Percentiles rank a stretch among this genome's conserved stretches.
These are phyloP conservation scores for Corythornis madagascariensis DNA, from an alignment of 2,113 vertebrate genomes.

Conservation along the genomic window DNA sequence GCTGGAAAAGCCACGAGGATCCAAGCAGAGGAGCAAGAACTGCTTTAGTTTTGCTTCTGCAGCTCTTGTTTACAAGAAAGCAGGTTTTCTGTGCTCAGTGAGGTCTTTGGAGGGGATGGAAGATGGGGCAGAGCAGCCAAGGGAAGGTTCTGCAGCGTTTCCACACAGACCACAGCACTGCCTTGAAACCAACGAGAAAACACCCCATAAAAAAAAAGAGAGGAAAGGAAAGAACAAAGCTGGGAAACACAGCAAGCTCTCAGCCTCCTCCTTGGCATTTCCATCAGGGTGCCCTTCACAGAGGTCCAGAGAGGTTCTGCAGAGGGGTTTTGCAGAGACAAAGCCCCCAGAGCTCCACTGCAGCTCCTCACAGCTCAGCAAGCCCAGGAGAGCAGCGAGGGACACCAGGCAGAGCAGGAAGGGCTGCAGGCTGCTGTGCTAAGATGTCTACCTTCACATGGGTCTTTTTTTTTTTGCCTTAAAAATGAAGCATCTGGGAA, in stretches of 20 bases:
- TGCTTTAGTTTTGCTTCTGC: not conserved
- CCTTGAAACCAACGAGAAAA: conserved; percentile 6
- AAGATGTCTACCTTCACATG: conserved; percentile 41
- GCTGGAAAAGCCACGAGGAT: conserved; percentile 40
- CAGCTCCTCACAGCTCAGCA: conserved; percentile 24
- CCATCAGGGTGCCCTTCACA: not conserved
- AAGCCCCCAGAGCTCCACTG: conserved; percentile 24
- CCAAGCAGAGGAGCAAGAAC: not conserved
- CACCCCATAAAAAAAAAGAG: not conserved
- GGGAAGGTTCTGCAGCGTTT: conserved; percentile 36
- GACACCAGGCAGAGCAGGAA: conserved; percentile 30
- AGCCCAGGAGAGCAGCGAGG: conserved; percentile 19
- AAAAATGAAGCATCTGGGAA: conserved; percentile 2
- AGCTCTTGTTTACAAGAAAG: conserved; percentile 18
- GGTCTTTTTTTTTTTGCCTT: not conserved
- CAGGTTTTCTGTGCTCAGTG: not conserved
- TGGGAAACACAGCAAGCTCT: not conserved
- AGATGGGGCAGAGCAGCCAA: not conserved
- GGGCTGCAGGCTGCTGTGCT: conserved; percentile 15
- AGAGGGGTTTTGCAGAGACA: conserved; percentile 8
- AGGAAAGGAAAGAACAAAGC: not conserved
- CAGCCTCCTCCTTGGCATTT: conserved; percentile 50
- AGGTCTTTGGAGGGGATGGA: conserved; percentile 34
- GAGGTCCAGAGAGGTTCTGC: conserved; percentile 21
- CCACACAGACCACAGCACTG: conserved; percentile 4